phyloP scores from a whole-genome alignment of 1,140 invertebrate species.

The Drosophila setifemur region DNA sequence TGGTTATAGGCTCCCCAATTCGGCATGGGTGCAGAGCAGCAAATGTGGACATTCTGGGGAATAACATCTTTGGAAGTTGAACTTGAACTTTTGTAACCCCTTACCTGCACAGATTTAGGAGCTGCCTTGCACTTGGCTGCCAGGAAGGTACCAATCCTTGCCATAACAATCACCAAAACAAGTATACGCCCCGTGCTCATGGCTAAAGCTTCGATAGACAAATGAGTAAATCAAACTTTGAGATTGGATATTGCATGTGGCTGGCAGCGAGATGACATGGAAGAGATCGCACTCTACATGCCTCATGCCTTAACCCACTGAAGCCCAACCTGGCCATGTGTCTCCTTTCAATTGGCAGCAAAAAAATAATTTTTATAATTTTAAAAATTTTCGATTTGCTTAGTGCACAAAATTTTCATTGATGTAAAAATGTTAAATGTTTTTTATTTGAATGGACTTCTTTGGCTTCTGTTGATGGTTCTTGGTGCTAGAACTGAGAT shows the following conservation, averaged over 20 bases:
- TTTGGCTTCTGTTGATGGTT: background rate
- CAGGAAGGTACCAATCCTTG: background rate
- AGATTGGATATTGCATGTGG: constrained; percentile 15
- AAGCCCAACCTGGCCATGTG: background rate
- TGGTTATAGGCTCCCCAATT: constrained; percentile 60
- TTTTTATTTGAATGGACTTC: background rate
- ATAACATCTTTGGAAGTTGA: background rate
- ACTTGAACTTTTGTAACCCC: background rate
- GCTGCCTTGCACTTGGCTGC: constrained; percentile 56
- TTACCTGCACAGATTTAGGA: constrained; percentile 62
- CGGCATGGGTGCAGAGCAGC: constrained; percentile 59
- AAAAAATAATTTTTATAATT: background rate
- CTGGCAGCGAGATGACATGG: constrained; percentile 11
- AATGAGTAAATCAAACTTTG: background rate
- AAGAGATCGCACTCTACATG: background rate
- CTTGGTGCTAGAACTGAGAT: background rate
- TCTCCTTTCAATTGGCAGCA: constrained; percentile 5
- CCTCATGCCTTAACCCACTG: constrained; percentile 1
- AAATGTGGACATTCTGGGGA: constrained; percentile 50
- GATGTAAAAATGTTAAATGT: background rate
- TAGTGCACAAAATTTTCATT: background rate
- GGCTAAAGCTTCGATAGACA: background rate
- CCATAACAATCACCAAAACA: background rate
- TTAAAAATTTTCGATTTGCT: background rate
- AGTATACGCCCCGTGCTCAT: constrained; percentile 30